A percentile compares a stretch with the other conserved stretches of the same genome.
Conservation (phyloP, 2,888 invertebrate genomes). For the Sminthurinus aureus region DNA sequence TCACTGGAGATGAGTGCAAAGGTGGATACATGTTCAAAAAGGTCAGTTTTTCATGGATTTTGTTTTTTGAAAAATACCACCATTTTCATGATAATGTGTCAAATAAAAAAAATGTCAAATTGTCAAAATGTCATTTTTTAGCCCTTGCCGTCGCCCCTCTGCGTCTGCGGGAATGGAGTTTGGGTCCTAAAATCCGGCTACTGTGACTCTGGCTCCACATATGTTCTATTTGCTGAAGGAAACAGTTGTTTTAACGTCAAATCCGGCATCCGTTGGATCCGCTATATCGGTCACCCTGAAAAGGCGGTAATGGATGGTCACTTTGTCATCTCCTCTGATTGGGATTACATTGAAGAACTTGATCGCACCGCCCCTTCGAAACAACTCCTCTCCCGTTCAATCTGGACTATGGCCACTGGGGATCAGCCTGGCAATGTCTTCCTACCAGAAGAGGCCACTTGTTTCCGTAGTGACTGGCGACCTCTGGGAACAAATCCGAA, state of each 20-base stretch:
- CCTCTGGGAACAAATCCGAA: not conserved
- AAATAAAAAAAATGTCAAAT: too few relatives aligned
- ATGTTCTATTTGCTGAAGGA: slow-evolving; percentile 10
- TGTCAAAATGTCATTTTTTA: too few relatives aligned
- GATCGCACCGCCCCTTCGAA: not conserved
- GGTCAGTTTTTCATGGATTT: too few relatives aligned
- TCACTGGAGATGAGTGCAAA: not conserved
- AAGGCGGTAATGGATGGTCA: not conserved
- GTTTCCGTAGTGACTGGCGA: slow-evolving; percentile 24
- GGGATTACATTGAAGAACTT: slow-evolving; percentile 18
- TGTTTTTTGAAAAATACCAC: too few relatives aligned
- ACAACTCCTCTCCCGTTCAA: not conserved
- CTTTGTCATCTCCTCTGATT: not conserved
- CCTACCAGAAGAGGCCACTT: not conserved
- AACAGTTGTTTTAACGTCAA: slow-evolving; percentile 14
- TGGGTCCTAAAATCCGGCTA: slow-evolving; percentile 25
- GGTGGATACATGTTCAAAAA: slow-evolving; percentile 18
- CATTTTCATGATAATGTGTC: too few relatives aligned
- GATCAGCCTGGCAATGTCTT: slow-evolving; percentile 3
- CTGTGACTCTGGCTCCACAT: slow-evolving; percentile 5
- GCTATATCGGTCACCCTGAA: slow-evolving; percentile 19
- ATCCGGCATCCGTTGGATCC: not conserved
- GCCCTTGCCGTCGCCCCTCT: not conserved
- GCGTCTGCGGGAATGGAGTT: slow-evolving; percentile 28
- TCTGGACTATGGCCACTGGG: slow-evolving; percentile 22